Evolutionary conservation across 2,113 vertebrate species (phyloP).

Genomic region (Pterocles orientalis): DNA sequence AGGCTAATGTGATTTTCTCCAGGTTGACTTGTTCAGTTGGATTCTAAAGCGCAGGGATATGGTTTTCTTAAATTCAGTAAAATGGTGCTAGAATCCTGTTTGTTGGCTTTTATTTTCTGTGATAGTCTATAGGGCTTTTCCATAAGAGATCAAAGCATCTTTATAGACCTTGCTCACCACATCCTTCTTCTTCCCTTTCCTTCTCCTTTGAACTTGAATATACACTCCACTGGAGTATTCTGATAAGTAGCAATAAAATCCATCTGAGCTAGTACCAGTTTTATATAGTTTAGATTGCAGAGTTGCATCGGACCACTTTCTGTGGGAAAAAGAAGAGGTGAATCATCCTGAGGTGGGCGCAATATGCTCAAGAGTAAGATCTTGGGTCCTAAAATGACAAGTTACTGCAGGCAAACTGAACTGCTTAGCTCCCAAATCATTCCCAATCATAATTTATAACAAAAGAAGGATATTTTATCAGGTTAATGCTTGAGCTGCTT

Average conservation of each 20-base stretch:
- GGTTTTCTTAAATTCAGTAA: background rate
- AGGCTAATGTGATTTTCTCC: conserved; percentile 7
- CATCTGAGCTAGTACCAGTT: background rate
- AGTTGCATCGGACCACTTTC: background rate
- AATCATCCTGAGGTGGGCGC: background rate
- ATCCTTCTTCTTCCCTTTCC: background rate
- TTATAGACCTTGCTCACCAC: background rate
- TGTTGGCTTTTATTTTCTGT: conserved; percentile 6
- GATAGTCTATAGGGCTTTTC: background rate
- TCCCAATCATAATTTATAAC: conserved; percentile 36
- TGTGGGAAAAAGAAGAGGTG: background rate
- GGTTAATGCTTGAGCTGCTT: conserved; percentile 42
- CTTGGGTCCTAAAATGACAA: background rate
- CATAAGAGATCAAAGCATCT: background rate
- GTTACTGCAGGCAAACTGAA: conserved; percentile 2
- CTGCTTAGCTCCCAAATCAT: conserved; percentile 34
- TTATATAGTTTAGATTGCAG: background rate
- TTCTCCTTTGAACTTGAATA: background rate
- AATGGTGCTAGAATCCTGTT: background rate
- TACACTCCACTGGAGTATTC: background rate
- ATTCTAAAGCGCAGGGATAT: background rate
- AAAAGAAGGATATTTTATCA: conserved; percentile 41
- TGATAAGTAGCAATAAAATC: background rate
- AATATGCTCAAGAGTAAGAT: background rate
- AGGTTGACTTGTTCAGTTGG: background rate